Percentiles rank a stretch among this genome's conserved stretches.
These are phyloP conservation scores for Watsonalla binaria DNA, from an alignment of 2,888 invertebrate genomes.

Conservation along the genomic window DNA sequence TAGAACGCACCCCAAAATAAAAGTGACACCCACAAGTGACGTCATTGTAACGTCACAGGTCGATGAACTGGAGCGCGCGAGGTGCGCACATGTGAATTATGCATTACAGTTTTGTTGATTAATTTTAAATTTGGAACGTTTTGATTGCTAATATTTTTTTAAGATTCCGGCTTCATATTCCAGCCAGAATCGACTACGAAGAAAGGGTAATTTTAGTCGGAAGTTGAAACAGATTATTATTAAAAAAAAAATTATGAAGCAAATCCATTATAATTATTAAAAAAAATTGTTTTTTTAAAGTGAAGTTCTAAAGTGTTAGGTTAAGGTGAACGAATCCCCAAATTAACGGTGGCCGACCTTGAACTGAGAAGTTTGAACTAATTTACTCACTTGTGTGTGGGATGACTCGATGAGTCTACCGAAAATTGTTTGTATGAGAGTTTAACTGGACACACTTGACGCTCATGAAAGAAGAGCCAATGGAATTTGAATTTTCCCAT, in stretches of 20 bases:
- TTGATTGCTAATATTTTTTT: too few relatives aligned
- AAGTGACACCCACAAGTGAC: constrained; percentile 55
- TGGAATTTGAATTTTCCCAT: too few relatives aligned
- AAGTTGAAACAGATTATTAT: too few relatives aligned
- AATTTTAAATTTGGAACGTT: background rate
- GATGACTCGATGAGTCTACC: constrained; percentile 32
- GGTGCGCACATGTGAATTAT: constrained; percentile 19
- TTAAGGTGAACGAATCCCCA: constrained; percentile 31
- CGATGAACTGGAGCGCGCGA: constrained; percentile 38
- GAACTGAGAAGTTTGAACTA: constrained; percentile 31
- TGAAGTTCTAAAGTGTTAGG: constrained; percentile 13
- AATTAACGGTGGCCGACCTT: constrained; percentile 35
- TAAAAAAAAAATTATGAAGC: too few relatives aligned
- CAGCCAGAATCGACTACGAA: too few relatives aligned
- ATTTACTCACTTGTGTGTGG: constrained; percentile 27
- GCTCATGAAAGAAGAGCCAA: background rate
- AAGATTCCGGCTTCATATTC: too few relatives aligned
- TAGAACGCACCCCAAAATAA: constrained; percentile 55
- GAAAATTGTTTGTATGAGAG: constrained; percentile 24
- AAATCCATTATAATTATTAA: too few relatives aligned
- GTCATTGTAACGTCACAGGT: constrained; percentile 54
- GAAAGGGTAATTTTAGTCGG: too few relatives aligned
- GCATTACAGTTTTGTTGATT: background rate
- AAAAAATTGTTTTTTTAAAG: too few relatives aligned
- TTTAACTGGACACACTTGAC: background rate